Conservation (phyloP, 2,888 invertebrate genomes). For the Mellilla xanthometata region DNA sequence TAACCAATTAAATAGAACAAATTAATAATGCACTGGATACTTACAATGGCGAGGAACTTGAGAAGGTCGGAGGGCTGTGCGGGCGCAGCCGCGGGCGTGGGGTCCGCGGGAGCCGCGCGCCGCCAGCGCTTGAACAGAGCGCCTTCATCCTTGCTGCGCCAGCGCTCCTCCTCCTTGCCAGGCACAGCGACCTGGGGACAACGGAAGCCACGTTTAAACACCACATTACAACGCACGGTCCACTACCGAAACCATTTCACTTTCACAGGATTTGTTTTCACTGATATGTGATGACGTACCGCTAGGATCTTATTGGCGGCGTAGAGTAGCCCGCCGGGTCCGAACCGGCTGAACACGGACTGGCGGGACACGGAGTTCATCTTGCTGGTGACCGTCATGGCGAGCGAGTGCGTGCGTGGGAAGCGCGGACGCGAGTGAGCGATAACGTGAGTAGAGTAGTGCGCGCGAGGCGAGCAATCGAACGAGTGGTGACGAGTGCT, state of each 20-base stretch:
- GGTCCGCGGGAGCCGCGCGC: slow-evolving; percentile 56
- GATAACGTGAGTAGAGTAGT: slow-evolving; percentile 41
- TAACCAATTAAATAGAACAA: too few relatives aligned
- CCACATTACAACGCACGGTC: slow-evolving; percentile 45
- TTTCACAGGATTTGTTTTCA: slow-evolving; percentile 38
- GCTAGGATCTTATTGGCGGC: slow-evolving; percentile 78
- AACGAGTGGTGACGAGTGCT: slow-evolving; percentile 55
- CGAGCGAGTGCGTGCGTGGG: slow-evolving; percentile 54
- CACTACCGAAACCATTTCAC: slow-evolving; percentile 35
- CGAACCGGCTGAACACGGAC: slow-evolving; percentile 72
- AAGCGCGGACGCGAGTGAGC: slow-evolving; percentile 60
- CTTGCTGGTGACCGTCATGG: slow-evolving; percentile 79
- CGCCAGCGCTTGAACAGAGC: slow-evolving; percentile 75
- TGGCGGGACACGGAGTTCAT: slow-evolving; percentile 80
- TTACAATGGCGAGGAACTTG: slow-evolving; percentile 91
- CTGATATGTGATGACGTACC: slow-evolving; percentile 68
- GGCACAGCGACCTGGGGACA: slow-evolving; percentile 78
- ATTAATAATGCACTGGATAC: slow-evolving; percentile 53
- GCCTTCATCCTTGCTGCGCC: slow-evolving; percentile 72
- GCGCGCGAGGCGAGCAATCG: slow-evolving; percentile 58
- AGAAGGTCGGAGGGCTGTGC: slow-evolving; percentile 79
- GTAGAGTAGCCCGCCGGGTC: slow-evolving; percentile 75
- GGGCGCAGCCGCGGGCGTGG: slow-evolving; percentile 49
- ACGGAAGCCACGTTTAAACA: slow-evolving; percentile 68
- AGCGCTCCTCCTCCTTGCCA: slow-evolving; percentile 76